A percentile compares a stretch with the other conserved stretches of the same genome.
Evolutionary conservation across 2,113 vertebrate genomes (phyloP).

Genomic region (Pseudorhombus dupliciocellatus): DNA sequence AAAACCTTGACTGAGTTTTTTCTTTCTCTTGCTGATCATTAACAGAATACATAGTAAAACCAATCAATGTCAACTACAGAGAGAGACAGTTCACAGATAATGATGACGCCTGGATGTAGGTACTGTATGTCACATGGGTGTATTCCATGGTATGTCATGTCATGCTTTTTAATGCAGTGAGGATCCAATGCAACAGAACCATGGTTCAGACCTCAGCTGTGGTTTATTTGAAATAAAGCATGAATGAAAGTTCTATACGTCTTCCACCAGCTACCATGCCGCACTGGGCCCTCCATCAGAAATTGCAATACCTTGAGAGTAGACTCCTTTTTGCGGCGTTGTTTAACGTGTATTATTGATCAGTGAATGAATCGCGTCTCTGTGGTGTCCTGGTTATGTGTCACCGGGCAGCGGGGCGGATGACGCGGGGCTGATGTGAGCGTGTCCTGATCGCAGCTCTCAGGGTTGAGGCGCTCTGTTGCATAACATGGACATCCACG

Average conservation of each 20-base stretch:
- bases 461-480: constrained; percentile 58
- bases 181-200: not conserved
- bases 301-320: too few species aligned
- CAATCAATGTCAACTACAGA: not conserved
- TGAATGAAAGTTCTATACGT: not conserved
- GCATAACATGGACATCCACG: constrained; percentile 79
- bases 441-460: not conserved
- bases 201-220: too few species aligned
- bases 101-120: not conserved
- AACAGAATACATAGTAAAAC: not conserved
- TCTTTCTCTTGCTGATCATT: not conserved
- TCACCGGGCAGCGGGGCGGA: not conserved
- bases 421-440: not conserved
- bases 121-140: not conserved
- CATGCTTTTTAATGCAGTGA: not conserved
- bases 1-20: not conserved
- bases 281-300: too few species aligned
- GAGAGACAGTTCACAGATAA: not conserved
- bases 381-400: not conserved
- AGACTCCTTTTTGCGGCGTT: too few species aligned
- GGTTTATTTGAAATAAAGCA: too few species aligned
- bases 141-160: not conserved
- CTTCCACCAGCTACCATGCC: not conserved
- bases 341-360: too few species aligned
- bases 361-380: too few species aligned